phyloP scores from a whole-genome alignment of 2,888 invertebrate species.

The Diachrysia chrysitis region DNA sequence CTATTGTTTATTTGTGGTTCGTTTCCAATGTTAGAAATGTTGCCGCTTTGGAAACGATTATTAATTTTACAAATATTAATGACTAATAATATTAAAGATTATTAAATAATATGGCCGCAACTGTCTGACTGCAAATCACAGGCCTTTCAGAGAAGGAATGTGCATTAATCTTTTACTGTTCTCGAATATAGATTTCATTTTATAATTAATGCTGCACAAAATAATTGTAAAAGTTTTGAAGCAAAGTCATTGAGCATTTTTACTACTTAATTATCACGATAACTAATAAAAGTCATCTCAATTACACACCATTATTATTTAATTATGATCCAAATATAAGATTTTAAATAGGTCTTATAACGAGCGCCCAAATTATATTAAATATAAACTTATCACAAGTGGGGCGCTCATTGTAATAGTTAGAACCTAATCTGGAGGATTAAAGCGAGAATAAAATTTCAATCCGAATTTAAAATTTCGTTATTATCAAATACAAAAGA shows the following conservation, averaged over 20 bases:
- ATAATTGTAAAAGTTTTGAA: neutral
- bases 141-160: neutral
- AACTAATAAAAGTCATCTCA: no score
- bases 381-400: neutral
- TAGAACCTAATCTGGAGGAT: neutral
- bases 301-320: no score
- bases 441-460: constrained; percentile 4
- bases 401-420: neutral
- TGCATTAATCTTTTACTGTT: neutral
- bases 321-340: no score
- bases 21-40: neutral
- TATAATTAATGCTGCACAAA: neutral
- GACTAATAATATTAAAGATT: neutral
- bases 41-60: neutral
- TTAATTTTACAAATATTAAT: constrained; percentile 1
- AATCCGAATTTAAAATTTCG: neutral
- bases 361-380: no score
- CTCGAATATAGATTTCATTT: neutral
- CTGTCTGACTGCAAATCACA: neutral
- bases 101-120: neutral
- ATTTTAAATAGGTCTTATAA: neutral
- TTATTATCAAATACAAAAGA: neutral
- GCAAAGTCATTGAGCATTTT: no score
- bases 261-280: no score
- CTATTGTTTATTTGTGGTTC: constrained; percentile 17